A percentile compares a stretch with the other conserved stretches of the same genome.
Conservation (phyloP, 2,888 invertebrate genomes). For the Nomada fabriciana region DNA sequence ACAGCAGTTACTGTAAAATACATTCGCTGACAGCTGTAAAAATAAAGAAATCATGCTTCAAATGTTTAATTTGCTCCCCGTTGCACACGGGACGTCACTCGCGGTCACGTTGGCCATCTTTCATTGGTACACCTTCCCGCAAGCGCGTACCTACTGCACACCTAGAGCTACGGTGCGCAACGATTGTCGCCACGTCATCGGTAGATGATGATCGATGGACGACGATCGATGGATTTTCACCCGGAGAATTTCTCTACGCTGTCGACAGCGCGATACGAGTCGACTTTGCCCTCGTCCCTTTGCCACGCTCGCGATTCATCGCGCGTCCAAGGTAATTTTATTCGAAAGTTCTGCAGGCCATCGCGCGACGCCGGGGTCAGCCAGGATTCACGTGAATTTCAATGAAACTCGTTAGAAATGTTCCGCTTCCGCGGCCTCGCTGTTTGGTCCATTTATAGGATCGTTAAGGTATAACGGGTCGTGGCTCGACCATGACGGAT, state of each 20-base stretch:
- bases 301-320: constrained; percentile 38
- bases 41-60: constrained; percentile 17
- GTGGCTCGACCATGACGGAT: constrained; percentile 8
- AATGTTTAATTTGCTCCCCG: constrained; percentile 38
- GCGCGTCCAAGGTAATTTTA: constrained; percentile 39
- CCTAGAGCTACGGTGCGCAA: constrained; percentile 41
- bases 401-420: constrained; percentile 50
- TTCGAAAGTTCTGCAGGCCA: constrained; percentile 17
- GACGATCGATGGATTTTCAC: constrained; percentile 41
- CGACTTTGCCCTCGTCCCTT: background rate
- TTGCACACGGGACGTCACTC: constrained; percentile 16
- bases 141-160: background rate
- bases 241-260: constrained; percentile 17
- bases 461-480: constrained; percentile 46
- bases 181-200: constrained; percentile 53
- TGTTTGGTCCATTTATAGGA: constrained; percentile 49
- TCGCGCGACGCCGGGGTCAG: constrained; percentile 14
- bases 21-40: too few species aligned
- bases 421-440: constrained; percentile 34
- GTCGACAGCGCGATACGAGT: background rate
- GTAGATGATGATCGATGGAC: constrained; percentile 53
- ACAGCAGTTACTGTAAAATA: too few species aligned
- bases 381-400: constrained; percentile 44
- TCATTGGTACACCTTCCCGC: constrained; percentile 23
- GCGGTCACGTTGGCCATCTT: constrained; percentile 6